These are phyloP conservation scores for Piezodorus guildinii DNA, from an alignment of 1,140 invertebrate genomes.

Conservation along the genomic window DNA sequence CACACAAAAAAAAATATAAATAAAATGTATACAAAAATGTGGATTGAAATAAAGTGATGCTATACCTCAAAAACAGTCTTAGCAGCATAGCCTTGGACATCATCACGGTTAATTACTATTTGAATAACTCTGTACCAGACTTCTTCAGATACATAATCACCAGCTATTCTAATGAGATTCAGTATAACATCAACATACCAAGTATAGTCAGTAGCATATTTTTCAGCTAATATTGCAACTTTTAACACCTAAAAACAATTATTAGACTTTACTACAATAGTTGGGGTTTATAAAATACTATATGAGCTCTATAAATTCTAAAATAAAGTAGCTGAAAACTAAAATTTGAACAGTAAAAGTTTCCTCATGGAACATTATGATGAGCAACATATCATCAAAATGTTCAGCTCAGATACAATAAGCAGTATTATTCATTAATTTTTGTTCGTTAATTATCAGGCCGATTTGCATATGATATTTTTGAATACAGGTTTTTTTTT, in stretches of 20 bases:
- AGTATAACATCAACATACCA: slow-evolving; percentile 99
- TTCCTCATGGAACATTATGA: too few relatives aligned
- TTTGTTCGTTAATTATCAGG: too few relatives aligned
- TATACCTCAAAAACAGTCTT: slow-evolving; percentile 94
- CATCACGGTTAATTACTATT: slow-evolving; percentile 98
- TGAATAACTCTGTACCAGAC: slow-evolving; percentile 99
- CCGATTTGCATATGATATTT: too few relatives aligned
- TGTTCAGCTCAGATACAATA: too few relatives aligned
- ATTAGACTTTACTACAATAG: too few relatives aligned
- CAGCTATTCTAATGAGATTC: slow-evolving; percentile 97
- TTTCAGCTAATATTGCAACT: slow-evolving; percentile 98
- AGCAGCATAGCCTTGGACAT: slow-evolving; percentile 97
- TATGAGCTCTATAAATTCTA: too few relatives aligned
- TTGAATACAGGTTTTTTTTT: too few relatives aligned
- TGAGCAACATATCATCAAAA: too few relatives aligned
- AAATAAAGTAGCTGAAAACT: slow-evolving; percentile 6
- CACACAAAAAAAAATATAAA: neutral
- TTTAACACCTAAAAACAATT: slow-evolving; percentile 60
- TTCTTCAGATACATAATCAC: slow-evolving; percentile 95
- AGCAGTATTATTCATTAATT: too few relatives aligned
- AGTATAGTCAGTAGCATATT: slow-evolving; percentile 98
- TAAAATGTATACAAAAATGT: neutral
- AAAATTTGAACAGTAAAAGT: too few relatives aligned
- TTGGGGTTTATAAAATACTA: too few relatives aligned
- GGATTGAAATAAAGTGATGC: neutral